A percentile compares a stretch with the other conserved stretches of the same genome.
phyloP scores from a whole-genome alignment of 2,113 vertebrate genomes.

The Macquaria ambigua region DNA sequence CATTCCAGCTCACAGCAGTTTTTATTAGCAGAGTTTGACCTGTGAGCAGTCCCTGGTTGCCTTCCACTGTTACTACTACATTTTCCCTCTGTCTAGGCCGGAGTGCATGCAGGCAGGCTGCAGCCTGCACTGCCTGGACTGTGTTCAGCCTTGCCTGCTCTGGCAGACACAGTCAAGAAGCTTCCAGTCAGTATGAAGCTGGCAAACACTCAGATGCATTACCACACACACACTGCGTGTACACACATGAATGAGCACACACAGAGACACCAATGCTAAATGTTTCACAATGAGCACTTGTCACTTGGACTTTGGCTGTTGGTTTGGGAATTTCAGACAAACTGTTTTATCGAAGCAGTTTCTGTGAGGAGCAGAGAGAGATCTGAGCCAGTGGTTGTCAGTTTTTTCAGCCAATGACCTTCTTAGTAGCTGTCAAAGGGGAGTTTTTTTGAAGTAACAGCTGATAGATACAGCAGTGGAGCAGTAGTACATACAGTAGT shows the following conservation, averaged over 20 bases:
- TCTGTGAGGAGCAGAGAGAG: conserved; percentile 10
- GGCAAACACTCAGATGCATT: conserved; percentile 41
- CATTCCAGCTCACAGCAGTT: conserved; percentile 13
- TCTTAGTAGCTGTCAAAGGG: conserved; percentile 7
- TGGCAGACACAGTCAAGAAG: conserved; percentile 48
- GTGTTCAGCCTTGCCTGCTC: conserved; percentile 53
- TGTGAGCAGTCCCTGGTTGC: neutral
- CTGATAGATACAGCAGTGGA: neutral
- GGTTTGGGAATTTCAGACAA: conserved; percentile 19
- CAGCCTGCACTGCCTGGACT: conserved; percentile 52
- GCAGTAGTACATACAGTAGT: neutral
- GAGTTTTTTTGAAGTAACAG: neutral
- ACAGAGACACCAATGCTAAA: neutral
- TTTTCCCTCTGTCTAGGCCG: neutral
- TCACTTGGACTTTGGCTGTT: conserved; percentile 10
- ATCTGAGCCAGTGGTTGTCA: conserved; percentile 23
- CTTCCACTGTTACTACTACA: neutral
- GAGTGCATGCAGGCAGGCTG: conserved; percentile 47
- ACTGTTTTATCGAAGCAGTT: conserved; percentile 16
- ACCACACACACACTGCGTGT: conserved; percentile 18
- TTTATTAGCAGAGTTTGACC: conserved; percentile 12
- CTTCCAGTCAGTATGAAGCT: conserved; percentile 54
- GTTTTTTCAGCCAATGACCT: conserved; percentile 13
- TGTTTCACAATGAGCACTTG: conserved; percentile 26
- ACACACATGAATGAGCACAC: neutral